Conservation (phyloP, 2,113 vertebrate genomes). For the Amblyopsis rosae region DNA sequence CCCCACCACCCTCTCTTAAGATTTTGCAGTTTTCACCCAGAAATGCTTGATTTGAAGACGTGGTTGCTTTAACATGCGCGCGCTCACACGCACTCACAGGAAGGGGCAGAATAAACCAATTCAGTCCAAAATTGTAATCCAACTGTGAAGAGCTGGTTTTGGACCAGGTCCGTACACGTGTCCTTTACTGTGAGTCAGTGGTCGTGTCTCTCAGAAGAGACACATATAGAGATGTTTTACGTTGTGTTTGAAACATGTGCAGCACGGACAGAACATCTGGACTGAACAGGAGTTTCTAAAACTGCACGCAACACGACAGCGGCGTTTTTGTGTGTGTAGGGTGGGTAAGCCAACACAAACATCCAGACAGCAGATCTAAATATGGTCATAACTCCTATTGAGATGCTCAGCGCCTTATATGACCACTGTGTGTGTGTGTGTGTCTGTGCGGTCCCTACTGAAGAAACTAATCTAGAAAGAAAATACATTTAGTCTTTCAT, state of each 20-base stretch:
- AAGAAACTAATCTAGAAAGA: neutral
- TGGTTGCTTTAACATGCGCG: conserved; percentile 10
- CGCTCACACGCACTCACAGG: conserved; percentile 17
- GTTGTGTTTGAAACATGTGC: too few species aligned
- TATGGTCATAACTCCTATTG: conserved; percentile 79
- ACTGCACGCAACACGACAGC: too few species aligned
- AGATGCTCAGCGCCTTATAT: conserved; percentile 79
- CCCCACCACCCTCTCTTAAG: neutral
- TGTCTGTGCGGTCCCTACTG: conserved; percentile 25
- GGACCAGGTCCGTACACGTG: too few species aligned
- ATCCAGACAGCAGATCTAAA: conserved; percentile 74
- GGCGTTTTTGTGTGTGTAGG: too few species aligned
- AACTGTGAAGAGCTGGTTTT: too few species aligned
- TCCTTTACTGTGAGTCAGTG: too few species aligned
- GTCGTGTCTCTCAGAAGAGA: too few species aligned
- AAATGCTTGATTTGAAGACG: neutral
- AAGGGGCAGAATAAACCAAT: too few species aligned
- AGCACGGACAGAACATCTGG: too few species aligned
- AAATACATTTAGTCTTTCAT: conserved; percentile 10
- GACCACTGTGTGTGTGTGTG: conserved; percentile 64
- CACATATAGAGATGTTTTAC: too few species aligned
- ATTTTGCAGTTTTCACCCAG: neutral
- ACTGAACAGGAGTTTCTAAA: too few species aligned
- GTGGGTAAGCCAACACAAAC: conserved; percentile 66
- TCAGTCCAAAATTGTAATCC: too few species aligned